Conservation (phyloP, 2,113 vertebrate genomes). For the Hylia prasina region DNA sequence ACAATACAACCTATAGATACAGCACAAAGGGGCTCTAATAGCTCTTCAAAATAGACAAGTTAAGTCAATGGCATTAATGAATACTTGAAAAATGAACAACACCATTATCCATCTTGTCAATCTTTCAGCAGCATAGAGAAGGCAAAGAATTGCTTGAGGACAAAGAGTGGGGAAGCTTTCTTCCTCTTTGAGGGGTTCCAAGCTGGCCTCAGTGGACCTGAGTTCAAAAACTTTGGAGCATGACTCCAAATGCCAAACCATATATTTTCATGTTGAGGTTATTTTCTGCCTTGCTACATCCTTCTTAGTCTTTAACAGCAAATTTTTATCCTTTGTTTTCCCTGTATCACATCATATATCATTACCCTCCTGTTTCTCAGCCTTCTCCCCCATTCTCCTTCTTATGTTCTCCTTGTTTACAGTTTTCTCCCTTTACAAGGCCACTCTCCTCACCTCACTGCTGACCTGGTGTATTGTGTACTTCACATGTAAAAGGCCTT, state of each 20-base stretch:
- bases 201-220: not conserved
- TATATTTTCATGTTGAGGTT: not conserved
- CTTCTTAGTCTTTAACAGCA: not conserved
- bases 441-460: not conserved
- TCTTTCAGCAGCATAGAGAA: not conserved
- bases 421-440: not conserved
- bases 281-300: not conserved
- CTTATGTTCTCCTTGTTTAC: not conserved
- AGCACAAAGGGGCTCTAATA: not conserved
- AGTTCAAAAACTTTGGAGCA: not conserved
- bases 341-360: not conserved
- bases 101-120: not conserved
- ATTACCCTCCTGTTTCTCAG: not conserved
- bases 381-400: not conserved
- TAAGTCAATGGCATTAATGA: not conserved
- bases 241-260: not conserved
- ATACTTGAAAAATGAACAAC: not conserved
- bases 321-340: not conserved
- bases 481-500: not conserved
- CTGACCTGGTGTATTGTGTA: not conserved
- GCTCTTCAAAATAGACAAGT: not conserved
- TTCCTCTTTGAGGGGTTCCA: not conserved
- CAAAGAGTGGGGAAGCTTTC: not conserved
- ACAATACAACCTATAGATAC: not conserved
- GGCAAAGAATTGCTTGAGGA: not conserved